Conservation (phyloP, 2,113 vertebrate species). For the Coreoperca whiteheadi region DNA sequence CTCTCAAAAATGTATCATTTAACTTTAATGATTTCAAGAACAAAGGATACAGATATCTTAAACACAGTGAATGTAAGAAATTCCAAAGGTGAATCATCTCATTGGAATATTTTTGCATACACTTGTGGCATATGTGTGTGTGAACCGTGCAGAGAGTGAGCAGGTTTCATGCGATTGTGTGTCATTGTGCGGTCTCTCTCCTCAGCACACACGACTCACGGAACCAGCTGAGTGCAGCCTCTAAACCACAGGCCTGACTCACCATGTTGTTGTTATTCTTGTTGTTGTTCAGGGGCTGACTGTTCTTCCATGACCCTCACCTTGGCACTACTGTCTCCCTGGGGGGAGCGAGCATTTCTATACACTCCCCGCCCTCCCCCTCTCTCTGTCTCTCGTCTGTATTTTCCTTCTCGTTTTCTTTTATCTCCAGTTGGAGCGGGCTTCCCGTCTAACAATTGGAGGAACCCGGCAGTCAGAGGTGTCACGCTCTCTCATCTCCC, state of each 20-base stretch:
- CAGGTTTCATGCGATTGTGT: constrained; percentile 41
- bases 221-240: constrained; percentile 37
- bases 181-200: constrained; percentile 50
- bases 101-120: not conserved
- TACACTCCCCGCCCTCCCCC: not conserved
- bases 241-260: constrained; percentile 64
- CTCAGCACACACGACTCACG: not conserved
- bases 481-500: constrained; percentile 63
- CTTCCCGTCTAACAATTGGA: constrained; percentile 81
- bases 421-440: constrained; percentile 47
- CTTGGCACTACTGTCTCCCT: constrained; percentile 68
- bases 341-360: constrained; percentile 49
- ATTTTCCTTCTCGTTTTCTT: constrained; percentile 58
- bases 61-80: not conserved
- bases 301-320: constrained; percentile 65
- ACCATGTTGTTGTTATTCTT: constrained; percentile 46
- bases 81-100: not conserved
- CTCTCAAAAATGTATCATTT: not conserved
- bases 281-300: constrained; percentile 17
- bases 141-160: not conserved
- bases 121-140: not conserved
- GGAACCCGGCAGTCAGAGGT: constrained; percentile 77
- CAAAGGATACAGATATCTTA: not conserved
- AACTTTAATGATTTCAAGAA: not conserved
- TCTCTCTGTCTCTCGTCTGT: constrained; percentile 24